phyloP scores from a whole-genome alignment of 2,113 vertebrate species.

The Oryzias javanicus region DNA sequence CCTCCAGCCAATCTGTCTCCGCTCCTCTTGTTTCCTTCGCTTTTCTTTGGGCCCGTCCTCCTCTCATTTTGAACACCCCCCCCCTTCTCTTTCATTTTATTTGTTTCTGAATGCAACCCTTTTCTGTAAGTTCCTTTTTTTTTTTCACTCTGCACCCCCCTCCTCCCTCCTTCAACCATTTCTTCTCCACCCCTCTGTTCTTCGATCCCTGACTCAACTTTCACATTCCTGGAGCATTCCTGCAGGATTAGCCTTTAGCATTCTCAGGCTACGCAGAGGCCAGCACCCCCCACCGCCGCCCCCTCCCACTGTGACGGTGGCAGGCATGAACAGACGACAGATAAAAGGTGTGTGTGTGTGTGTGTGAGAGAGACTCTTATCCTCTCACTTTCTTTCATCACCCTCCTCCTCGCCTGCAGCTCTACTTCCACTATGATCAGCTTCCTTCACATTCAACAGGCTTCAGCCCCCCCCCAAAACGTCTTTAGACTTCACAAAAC shows the following conservation, averaged over 20 bases:
- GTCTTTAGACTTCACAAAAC: conserved; percentile 6
- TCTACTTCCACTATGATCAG: conserved; percentile 32
- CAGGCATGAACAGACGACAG: conserved; percentile 66
- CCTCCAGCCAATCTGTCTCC: conserved; percentile 42
- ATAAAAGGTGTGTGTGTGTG: conserved; percentile 35
- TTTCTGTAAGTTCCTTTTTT: conserved; percentile 44
- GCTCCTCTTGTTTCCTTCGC: conserved; percentile 53
- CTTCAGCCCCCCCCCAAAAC: conserved; percentile 1
- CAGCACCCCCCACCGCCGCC: conserved; percentile 45
- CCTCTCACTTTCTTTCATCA: conserved; percentile 62
- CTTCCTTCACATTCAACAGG: conserved; percentile 46
- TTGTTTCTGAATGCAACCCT: conserved; percentile 63
- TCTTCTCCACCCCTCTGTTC: conserved; percentile 60
- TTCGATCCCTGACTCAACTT: conserved; percentile 77
- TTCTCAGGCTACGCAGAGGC: conserved; percentile 70
- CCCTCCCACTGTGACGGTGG: conserved; percentile 63
- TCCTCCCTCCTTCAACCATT: conserved; percentile 6
- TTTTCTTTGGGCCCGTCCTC: conserved; percentile 45
- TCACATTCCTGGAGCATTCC: conserved; percentile 75
- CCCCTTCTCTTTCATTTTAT: conserved; percentile 59
- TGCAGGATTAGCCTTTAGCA: conserved; percentile 74
- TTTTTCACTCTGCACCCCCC: conserved; percentile 7
- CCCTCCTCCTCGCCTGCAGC: conserved; percentile 30
- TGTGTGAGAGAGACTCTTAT: conserved; percentile 30
- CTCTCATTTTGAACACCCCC: conserved; percentile 44